phyloP scores from a whole-genome alignment of 1,140 invertebrate species.

The Diprion similis region DNA sequence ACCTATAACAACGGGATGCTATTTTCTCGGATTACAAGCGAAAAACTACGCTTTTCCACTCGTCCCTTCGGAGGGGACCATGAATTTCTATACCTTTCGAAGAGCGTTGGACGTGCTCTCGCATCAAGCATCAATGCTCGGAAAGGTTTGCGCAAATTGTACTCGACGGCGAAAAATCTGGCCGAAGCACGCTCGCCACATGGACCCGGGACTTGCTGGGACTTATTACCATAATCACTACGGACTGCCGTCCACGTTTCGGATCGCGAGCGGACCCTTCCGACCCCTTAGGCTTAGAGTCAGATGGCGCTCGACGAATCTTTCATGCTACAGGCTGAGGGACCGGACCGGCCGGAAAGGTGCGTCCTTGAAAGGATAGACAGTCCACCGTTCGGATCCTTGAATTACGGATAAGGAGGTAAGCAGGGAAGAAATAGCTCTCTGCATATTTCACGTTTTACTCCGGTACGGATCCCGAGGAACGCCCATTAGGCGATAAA shows the following conservation, averaged over 20 bases:
- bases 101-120: background rate
- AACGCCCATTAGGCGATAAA: too few relatives aligned
- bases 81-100: background rate
- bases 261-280: background rate
- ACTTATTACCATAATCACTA: slow-evolving; percentile 1
- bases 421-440: too few relatives aligned
- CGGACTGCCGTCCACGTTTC: background rate
- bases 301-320: slow-evolving; percentile 1
- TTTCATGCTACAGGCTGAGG: background rate
- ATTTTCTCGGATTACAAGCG: background rate
- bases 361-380: too few relatives aligned
- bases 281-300: background rate
- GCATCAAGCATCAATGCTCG: background rate
- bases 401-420: too few relatives aligned
- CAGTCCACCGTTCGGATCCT: too few relatives aligned
- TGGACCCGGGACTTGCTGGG: background rate
- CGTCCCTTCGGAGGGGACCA: background rate
- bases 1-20: too few relatives aligned
- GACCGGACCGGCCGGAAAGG: background rate
- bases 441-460: too few relatives aligned
- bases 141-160: background rate
- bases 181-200: background rate
- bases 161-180: background rate
- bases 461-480: too few relatives aligned
- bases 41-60: background rate